Evolutionary conservation across 2,797 vertebrate genomes (phyloP).

Genomic region (Centropyge bicolor): DNA sequence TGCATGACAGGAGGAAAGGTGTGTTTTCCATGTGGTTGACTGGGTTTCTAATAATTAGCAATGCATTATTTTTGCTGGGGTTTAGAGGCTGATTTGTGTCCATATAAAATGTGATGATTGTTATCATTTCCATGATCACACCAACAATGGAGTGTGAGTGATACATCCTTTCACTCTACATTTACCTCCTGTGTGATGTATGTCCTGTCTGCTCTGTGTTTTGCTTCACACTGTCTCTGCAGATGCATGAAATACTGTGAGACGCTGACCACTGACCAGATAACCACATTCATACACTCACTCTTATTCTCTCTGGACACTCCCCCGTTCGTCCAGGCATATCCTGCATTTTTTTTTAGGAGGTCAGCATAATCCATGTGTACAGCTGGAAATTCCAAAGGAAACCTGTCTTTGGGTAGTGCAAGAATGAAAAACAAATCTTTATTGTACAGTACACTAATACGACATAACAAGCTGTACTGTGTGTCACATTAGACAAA

Average conservation of each 20-base stretch:
- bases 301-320: constrained; percentile 9
- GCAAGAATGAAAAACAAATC: background rate
- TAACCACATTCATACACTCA: constrained; percentile 22
- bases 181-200: constrained; percentile 17
- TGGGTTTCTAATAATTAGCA: background rate
- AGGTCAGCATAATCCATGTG: constrained; percentile 17
- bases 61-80: too few relatives aligned
- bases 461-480: too few relatives aligned
- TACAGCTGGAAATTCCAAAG: constrained; percentile 26
- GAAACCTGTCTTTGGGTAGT: background rate
- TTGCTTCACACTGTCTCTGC: constrained; percentile 12
- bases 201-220: constrained; percentile 16
- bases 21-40: background rate
- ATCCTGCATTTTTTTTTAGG: constrained; percentile 20
- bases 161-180: background rate
- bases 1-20: background rate
- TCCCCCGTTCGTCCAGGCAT: constrained; percentile 7
- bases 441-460: too few relatives aligned
- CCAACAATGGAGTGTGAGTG: background rate
- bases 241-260: constrained; percentile 32
- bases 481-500: too few relatives aligned
- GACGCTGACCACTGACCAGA: constrained; percentile 34
- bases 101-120: background rate
- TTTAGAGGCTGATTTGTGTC: constrained; percentile 9
- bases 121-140: background rate